Evolutionary conservation across 2,888 invertebrate species (phyloP), one percentile per base, ranked within the genome.

Genomic region (Ormyrus thymus): DNA sequence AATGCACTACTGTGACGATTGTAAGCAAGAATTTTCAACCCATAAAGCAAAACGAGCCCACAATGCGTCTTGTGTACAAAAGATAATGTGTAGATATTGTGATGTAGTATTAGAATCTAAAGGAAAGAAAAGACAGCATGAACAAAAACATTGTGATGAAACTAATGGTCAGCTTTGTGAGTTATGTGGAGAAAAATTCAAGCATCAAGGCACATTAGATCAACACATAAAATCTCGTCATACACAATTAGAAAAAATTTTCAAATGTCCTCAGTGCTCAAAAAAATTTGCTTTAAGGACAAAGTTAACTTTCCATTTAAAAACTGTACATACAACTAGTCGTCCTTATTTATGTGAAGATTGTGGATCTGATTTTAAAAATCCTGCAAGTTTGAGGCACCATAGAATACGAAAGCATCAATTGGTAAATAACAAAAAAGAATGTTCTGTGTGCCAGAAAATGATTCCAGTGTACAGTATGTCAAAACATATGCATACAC

Each of bases 401-500:
- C 90, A 90, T 71, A 84, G 87, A 71, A 88, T 90, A 43, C 84
- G 90, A n/a, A 90, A 90, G 65, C 90, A 90, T 79, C 88, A 88
- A 76, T 86, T 88, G 0, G 83, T 86, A 0, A 87, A 89, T 1
- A 89, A 88, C 75, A 89, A 88, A 75, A 84, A 88, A 1, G 89
- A 89, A 71, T 90, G 90, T 78, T 82, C 83, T 1, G 89, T 89
- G 46, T 90, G 90, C 64, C 86, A 85, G 15, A 90, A 90, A 76
- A 74, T 89, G 80, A 87, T 90, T 10, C 90, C 89, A 5, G 88
- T 89, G 75, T 90, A 90, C 72, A 88, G 89, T 72, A 84, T 90
- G n/a, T 90, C 90, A 0, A 90, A 90, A 71, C 90, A 90, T 62
- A 90, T 90, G 90, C 89, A 89, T 74, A 90, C 90, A 0, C 90